phyloP scores from a whole-genome alignment of 2,113 vertebrate genomes.

The Meriones unguiculatus region DNA sequence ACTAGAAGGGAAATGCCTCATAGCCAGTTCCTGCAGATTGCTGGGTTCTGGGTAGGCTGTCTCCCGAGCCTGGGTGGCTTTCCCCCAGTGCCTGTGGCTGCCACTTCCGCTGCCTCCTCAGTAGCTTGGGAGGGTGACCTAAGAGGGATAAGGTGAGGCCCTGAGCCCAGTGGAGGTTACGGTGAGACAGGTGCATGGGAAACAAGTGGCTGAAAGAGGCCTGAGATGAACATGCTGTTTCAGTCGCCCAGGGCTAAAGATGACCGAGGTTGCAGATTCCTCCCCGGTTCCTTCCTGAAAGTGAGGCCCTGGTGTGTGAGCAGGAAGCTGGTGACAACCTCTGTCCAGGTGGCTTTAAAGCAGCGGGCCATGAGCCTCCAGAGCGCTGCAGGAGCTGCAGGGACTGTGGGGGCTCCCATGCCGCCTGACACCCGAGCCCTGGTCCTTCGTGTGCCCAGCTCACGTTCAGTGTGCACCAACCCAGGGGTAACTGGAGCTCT shows the following conservation, averaged over 20 bases:
- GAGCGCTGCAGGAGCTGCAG: background rate
- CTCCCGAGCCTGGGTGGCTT: background rate
- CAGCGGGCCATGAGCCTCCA: background rate
- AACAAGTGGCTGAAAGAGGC: background rate
- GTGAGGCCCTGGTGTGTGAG: constrained; percentile 6
- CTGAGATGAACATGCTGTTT: background rate
- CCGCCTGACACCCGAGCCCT: constrained; percentile 56
- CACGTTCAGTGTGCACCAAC: constrained; percentile 53
- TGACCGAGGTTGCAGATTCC: background rate
- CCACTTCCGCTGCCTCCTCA: background rate
- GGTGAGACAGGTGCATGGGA: background rate
- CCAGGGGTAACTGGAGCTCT: constrained; percentile 59
- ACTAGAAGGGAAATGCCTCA: constrained; percentile 9
- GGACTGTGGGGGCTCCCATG: background rate
- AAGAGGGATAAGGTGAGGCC: background rate
- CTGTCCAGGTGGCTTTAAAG: background rate
- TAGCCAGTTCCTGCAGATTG: background rate
- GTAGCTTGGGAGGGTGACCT: background rate
- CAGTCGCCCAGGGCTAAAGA: background rate
- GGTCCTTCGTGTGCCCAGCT: constrained; percentile 23
- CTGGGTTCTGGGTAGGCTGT: background rate
- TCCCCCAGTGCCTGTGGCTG: background rate
- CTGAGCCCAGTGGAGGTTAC: background rate
- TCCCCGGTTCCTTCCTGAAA: constrained; percentile 7
- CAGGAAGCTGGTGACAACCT: background rate